Base-by-base conservation (phyloP, 2,797 vertebrate species). In the Echiichthys vipera region DNA sequence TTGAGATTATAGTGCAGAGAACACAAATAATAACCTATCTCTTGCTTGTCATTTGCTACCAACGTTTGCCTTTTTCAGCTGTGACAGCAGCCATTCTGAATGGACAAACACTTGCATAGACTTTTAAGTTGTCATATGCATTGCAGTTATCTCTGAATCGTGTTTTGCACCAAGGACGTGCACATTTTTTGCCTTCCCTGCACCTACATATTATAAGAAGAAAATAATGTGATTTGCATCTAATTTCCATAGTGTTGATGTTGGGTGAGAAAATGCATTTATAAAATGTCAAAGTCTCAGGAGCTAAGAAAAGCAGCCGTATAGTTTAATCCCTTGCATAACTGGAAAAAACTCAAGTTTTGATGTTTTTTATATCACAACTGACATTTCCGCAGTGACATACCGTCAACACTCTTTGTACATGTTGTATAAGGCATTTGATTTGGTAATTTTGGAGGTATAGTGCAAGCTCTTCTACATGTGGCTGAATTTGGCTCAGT, bases 181-280 rank as follows among this genome's bases (percentile, higher is more conserved):
- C 30, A 54, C n/a, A 30, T 70, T 37, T 50, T 8, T 12, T 12
- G n/a, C 55, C 25, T 65, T 25, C 25, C 47, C 15, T 11, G 13
- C 46, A 51, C 17, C 63, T 49, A 53, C 1, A 51, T 55, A 53
- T 54, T 46, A 46, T 71, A 20, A 36, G n/a, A 14, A 40, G 22
- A 46, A 39, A 78, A 65, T 43, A 11, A 7, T 22, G n/a, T 50
- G 24, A 72, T 68, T 74, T 72, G 43, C 61, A 70, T 75, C 43
- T 58, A 1, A 78, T 73, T 70, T 73, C 61, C 53, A 49, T 66
- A 20, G 50, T 49, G 36, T 55, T 72, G 69, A 56, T 64, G 69
- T 74, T 37, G 42, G 43, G 36, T 32, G 39, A 46, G 73, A 67
- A 66, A 65, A 65, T 37, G 14, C 59, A 34, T 25, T 46, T 55